Evolutionary conservation across 2,888 invertebrate species (phyloP).

Genomic region (Noctua janthe): DNA sequence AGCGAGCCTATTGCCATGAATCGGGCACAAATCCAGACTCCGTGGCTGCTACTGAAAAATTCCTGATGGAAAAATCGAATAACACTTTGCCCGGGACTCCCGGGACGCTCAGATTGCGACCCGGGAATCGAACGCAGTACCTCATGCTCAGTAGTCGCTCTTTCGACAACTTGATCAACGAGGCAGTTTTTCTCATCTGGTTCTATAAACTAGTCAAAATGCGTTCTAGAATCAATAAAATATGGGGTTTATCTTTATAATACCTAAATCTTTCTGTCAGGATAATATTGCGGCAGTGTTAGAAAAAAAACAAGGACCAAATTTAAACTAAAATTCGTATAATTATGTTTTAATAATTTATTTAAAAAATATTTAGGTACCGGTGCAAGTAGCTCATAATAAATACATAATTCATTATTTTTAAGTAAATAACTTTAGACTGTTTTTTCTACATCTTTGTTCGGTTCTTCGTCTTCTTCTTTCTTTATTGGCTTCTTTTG

Average conservation of each 20-base stretch:
- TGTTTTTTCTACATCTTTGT: constrained; percentile 40
- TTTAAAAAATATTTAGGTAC: constrained; percentile 30
- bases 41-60: too few species aligned
- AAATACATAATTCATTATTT: not conserved
- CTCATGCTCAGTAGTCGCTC: too few species aligned
- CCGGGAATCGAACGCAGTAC: too few species aligned
- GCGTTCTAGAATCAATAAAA: too few species aligned
- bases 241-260: too few species aligned
- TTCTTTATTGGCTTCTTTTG: constrained; percentile 43
- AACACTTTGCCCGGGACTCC: too few species aligned
- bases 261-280: not conserved
- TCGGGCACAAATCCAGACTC: too few species aligned
- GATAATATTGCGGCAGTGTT: not conserved
- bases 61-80: too few species aligned
- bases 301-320: not conserved
- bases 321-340: not conserved
- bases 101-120: too few species aligned
- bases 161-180: too few species aligned
- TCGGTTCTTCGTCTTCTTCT: constrained; percentile 24
- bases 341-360: constrained; percentile 23
- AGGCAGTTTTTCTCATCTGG: not conserved
- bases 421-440: constrained; percentile 17
- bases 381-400: constrained; percentile 12
- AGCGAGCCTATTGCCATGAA: too few species aligned
- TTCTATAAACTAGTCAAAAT: not conserved